phyloP scores from a whole-genome alignment of 2,888 invertebrate genomes.

The Eupithecia abbreviata region DNA sequence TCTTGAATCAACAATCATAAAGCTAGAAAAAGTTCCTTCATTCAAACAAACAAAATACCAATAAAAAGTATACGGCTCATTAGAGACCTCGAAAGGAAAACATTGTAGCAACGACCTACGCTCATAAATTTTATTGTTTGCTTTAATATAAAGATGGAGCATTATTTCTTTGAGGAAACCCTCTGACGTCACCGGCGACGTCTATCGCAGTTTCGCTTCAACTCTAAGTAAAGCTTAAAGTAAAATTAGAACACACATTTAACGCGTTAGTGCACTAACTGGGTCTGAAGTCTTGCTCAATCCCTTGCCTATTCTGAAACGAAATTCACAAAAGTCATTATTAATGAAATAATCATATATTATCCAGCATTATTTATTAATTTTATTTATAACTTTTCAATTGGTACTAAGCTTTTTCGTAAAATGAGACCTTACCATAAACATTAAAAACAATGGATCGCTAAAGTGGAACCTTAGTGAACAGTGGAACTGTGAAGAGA shows the following conservation, averaged over 20 bases:
- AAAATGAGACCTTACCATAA: not conserved
- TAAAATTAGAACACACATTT: too few relatives aligned
- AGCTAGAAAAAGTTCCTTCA: slow-evolving; percentile 7
- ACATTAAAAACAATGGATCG: slow-evolving; percentile 11
- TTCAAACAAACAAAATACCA: slow-evolving; percentile 10
- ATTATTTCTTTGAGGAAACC: slow-evolving; percentile 3
- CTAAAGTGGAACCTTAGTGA: slow-evolving; percentile 26
- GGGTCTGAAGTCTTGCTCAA: too few relatives aligned
- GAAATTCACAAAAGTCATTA: not conserved
- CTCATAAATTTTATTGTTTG: slow-evolving; percentile 17
- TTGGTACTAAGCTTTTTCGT: not conserved
- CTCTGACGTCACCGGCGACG: not conserved
- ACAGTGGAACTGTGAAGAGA: slow-evolving; percentile 17
- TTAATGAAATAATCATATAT: not conserved
- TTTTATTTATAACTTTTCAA: not conserved
- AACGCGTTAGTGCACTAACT: too few relatives aligned
- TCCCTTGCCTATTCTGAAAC: not conserved
- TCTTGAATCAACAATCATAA: slow-evolving; percentile 4
- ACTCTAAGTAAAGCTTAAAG: not conserved
- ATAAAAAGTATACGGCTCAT: slow-evolving; percentile 23
- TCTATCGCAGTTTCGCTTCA: not conserved
- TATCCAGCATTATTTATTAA: too few relatives aligned
- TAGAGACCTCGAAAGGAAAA: slow-evolving; percentile 16
- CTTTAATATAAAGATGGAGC: not conserved
- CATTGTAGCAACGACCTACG: slow-evolving; percentile 15